Base-by-base conservation (phyloP, 2,797 vertebrate species). In the Melopsittacus undulatus region DNA sequence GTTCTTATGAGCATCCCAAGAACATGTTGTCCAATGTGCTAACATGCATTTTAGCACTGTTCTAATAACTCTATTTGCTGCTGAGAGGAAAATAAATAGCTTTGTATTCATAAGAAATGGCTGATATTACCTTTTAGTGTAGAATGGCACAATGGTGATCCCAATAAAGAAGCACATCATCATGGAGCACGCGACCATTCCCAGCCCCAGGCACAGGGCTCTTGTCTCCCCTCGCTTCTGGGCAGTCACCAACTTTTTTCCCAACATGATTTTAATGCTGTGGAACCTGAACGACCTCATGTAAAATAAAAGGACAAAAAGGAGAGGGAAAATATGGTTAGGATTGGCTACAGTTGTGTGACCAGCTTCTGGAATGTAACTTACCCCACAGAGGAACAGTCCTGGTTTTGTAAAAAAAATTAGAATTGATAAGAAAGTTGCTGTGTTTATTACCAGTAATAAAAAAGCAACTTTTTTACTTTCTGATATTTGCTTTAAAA, bases 181-280 rank as follows among this genome's bases (percentile, higher is more conserved):
- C 92, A 94, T 93, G 2, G 98, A 98, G 10, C 97, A 98, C 0
- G 94, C 78, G 2, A 98, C 96, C 98, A 98, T 98, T 81, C 96
- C 95, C 49, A 97, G 92, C 1, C 98, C 98, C 83, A 98, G 96
- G 88, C 97, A 98, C 5, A 98, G 94, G n/a, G 98, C 98, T 81
- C 97, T 97, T 0, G 97, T 98, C 92, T 98, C 98, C 78, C 98
- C 98, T 54, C 97, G 93, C 68, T 97, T 98, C 92, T 98, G 98
- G 48, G 97, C 97, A 22, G 97, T 97, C 95, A 98, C 98, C 95
- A 98, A 0, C 89, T 98, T 98, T 97, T 98, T 98, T 56, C 81
- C 96, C 97, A 98, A 85, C 96, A 96, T 97, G 85, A 38, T 87
- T 87, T 20, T 26, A 62, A 46, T 78, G 14, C 8, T 66, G 54